Evolutionary conservation across 2,888 invertebrate genomes (phyloP).

Genomic region (Eupithecia insigniata): DNA sequence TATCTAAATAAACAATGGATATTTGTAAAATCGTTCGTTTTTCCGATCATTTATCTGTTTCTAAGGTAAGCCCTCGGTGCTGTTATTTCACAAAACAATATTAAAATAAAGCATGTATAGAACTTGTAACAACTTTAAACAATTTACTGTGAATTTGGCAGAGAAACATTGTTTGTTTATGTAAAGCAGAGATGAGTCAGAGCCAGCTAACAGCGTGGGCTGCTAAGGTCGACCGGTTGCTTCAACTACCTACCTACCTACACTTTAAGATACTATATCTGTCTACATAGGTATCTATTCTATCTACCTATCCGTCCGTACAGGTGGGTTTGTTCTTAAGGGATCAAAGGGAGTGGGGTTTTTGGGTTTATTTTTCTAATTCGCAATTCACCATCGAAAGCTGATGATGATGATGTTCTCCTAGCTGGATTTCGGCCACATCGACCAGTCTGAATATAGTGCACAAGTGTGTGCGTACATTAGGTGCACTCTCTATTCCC

Average conservation of each 20-base stretch:
- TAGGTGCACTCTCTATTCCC: too few species aligned
- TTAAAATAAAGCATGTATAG: neutral
- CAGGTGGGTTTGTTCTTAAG: neutral
- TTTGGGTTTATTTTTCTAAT: too few species aligned
- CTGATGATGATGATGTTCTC: too few species aligned
- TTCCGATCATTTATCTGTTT: neutral
- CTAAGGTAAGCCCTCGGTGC: neutral
- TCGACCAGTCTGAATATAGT: too few species aligned
- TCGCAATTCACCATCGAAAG: too few species aligned
- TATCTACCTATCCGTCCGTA: neutral
- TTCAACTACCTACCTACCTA: constrained; percentile 8
- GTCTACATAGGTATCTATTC: neutral
- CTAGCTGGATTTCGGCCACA: too few species aligned
- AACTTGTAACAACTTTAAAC: neutral
- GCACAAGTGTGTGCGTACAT: too few species aligned
- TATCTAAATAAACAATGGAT: too few species aligned
- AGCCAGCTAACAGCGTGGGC: constrained; percentile 34
- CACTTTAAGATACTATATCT: neutral
- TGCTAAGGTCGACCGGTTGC: constrained; percentile 39
- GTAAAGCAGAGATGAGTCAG: constrained; percentile 39
- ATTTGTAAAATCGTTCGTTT: neutral
- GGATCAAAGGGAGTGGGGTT: neutral
- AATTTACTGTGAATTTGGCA: constrained; percentile 30
- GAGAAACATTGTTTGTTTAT: constrained; percentile 41
- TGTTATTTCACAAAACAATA: neutral